phyloP scores from a whole-genome alignment of 2,888 invertebrate genomes.

The Hoplodrina ambigua region DNA sequence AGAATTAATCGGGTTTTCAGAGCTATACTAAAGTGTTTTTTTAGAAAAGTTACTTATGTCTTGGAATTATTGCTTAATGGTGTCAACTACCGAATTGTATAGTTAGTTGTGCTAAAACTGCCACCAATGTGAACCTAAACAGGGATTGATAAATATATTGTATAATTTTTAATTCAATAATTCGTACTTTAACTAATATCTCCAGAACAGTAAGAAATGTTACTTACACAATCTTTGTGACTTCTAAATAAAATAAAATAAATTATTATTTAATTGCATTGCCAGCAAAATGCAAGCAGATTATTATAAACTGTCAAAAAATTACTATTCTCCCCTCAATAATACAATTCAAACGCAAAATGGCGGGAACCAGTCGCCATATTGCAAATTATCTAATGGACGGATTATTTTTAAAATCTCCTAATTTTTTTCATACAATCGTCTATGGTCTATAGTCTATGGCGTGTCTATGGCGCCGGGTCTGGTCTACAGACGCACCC shows the following conservation, averaged over 20 bases:
- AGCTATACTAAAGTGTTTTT: no score
- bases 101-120: constrained; percentile 16
- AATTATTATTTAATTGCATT: constrained; percentile 12
- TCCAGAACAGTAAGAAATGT: background rate
- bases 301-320: constrained; percentile 21
- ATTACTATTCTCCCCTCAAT: background rate
- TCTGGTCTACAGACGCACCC: constrained; percentile 96
- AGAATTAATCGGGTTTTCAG: no score
- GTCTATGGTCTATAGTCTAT: constrained; percentile 35
- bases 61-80: no score
- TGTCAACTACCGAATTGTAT: background rate
- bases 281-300: constrained; percentile 25
- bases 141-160: background rate
- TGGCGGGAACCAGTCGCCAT: constrained; percentile 43
- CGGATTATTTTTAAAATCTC: constrained; percentile 35
- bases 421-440: constrained; percentile 34
- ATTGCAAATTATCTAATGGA: constrained; percentile 47
- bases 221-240: constrained; percentile 13
- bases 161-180: background rate
- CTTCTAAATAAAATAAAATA: constrained; percentile 14
- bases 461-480: constrained; percentile 62
- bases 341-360: constrained; percentile 25
- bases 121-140: constrained; percentile 11
- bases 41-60: no score
- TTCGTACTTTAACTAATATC: background rate